Percentiles rank a stretch among this genome's conserved stretches.
Conservation (phyloP, 2,888 invertebrate genomes). For the Xanthia togata region DNA sequence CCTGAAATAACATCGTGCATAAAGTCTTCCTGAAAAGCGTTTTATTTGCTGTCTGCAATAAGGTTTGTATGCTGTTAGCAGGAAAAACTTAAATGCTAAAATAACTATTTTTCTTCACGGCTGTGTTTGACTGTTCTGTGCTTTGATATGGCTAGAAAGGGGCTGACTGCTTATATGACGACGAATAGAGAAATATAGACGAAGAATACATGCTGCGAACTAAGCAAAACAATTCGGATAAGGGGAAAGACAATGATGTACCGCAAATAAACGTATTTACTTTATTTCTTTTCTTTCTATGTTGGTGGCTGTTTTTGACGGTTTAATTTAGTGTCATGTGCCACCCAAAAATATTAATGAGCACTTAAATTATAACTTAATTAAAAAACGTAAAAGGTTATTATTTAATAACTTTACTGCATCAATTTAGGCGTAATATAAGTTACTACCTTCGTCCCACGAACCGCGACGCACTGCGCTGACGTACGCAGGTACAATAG, state of each 20-base stretch:
- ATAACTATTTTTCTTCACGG: too few species aligned
- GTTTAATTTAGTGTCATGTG: background rate
- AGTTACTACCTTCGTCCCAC: conserved; percentile 45
- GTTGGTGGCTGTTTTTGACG: too few species aligned
- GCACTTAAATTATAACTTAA: conserved; percentile 5
- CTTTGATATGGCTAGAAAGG: background rate
- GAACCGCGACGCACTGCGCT: conserved; percentile 47
- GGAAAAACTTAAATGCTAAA: background rate
- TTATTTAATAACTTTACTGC: conserved; percentile 70
- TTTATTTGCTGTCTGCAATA: background rate
- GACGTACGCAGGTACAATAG: conserved; percentile 58
- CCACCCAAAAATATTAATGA: background rate
- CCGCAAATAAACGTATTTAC: too few species aligned
- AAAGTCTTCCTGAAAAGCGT: background rate
- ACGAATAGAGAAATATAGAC: background rate
- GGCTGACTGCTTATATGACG: background rate
- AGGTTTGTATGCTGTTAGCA: background rate
- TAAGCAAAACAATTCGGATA: too few species aligned
- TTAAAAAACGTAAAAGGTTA: conserved; percentile 63
- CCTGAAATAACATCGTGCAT: conserved; percentile 3
- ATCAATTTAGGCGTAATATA: conserved; percentile 65
- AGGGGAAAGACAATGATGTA: background rate
- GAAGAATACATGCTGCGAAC: background rate
- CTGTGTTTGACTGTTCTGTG: background rate
- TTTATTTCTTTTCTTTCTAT: background rate